Evolutionary conservation across 2,113 vertebrate genomes (phyloP), one percentile per base, ranked within the genome.

Genomic region (Saccopteryx leptura): DNA sequence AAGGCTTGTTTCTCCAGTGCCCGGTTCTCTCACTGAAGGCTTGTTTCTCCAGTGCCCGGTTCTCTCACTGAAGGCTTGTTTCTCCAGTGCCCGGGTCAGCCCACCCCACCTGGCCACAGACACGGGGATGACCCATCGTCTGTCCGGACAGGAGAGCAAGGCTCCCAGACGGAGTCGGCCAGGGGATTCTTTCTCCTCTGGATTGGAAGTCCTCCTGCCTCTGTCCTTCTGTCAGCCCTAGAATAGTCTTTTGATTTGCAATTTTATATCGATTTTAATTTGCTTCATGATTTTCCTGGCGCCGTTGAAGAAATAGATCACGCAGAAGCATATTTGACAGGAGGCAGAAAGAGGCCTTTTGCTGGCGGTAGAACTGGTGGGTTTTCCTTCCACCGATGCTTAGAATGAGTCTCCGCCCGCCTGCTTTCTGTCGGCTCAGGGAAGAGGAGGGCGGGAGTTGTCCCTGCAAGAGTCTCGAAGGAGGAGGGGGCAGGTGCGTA

Each of bases 231-330:
- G 68, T 92, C 96, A 94, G 28, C 63, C 75, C 28, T 63, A 56
- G 79, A 68, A 48, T 74, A 13, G 71, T 52, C 87, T 69, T 97
- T 97, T 92, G 66, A 48, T 75, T 75, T 60, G 93, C 93, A 1
- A 2, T 91, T 97, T 97, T 96, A 72, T 94, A 96, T 56, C 60
- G 96, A 84, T 84, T 97, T 96, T 96, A 88, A 75, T 60, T 50
- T 92, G 48, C 61, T 85, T 86, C 89, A 18, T 79, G 90, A 81
- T 96, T 96, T 93, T 92, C 78, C 84, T 90, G 33, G n/a, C 80
- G 10, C 14, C 87, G 68, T 33, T 96, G 63, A 82, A 69, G 58
- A 91, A 80, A 66, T 95, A 65, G 31, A 76, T 96, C 72, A 86
- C 65, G 65, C 19, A 68, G 48, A 69, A 92, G 63, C 10, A 26